Base-by-base conservation (phyloP, 2,113 vertebrate species). In the Brachirus orientalis region DNA sequence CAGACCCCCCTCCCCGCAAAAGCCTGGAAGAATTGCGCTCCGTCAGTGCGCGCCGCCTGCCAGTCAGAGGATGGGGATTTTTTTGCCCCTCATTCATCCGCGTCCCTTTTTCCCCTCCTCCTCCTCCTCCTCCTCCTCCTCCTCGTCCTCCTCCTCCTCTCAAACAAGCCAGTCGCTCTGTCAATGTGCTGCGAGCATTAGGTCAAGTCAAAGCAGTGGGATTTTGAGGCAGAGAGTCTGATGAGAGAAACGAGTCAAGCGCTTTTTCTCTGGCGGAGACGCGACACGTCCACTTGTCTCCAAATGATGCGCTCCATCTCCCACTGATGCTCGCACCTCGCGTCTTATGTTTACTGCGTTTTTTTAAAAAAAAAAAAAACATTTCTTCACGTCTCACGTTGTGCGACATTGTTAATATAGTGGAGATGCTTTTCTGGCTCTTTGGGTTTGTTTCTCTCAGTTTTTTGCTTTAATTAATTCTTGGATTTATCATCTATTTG, bases 11-110 rank as follows among this genome's bases (percentile, higher is more conserved):
- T 18, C 10, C 44, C 35, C 20, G 1, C 3, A 44, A 33, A 81
- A 77, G 35, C 53, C 77, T 79, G 67, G 78, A 87, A 82, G 86
- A 87, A 88, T 77, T 72, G 64, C 86, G 76, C 80, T 83, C 76
- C 60, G 75, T 77, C 88, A 83, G 77, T 81, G 88, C 88, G 75
- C 83, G 77, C 86, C 78, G 82, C 80, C 86, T 85, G 84, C 84
- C 90, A 88, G 88, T 88, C 90, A 75, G 83, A 91, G 89, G 86
- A 91, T 89, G 84, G 82, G 89, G 85, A 73, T 88, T 89, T 86
- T 80, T 89, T 68, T 35, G 22, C 14, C 45, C 22, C 44, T 63
- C 77, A 79, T 66, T 72, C 69, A 77, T 64, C 72, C 50, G 82
- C 73, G 75, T 78, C 81, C 84, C 81, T 53, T 60, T 61, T 59